Percentiles rank a stretch among this genome's conserved stretches.
phyloP scores from a whole-genome alignment of 2,797 vertebrate genomes.

The Spondyliosoma cantharus region DNA sequence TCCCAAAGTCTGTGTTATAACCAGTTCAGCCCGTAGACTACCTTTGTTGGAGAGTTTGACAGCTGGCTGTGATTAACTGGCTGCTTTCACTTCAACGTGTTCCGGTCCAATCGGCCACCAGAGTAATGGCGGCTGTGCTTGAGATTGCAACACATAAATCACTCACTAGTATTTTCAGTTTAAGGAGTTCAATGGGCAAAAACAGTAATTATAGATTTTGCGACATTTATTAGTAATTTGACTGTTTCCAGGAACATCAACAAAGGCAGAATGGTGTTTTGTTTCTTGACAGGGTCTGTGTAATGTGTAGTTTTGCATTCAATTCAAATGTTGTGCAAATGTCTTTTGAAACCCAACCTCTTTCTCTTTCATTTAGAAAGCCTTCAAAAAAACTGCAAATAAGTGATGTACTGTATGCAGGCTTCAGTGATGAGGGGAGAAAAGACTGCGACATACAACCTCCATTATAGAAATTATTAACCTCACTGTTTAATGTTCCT shows the following conservation, averaged over 20 bases:
- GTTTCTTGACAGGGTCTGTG: neutral
- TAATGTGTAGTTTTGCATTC: conserved; percentile 46
- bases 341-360: conserved; percentile 26
- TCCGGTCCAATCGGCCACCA: neutral
- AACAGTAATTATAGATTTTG: neutral
- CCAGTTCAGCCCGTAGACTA: neutral
- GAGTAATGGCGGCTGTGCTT: neutral
- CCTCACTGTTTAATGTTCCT: conserved; percentile 40
- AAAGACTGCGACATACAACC: neutral
- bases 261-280: neutral
- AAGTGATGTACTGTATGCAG: neutral
- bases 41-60: neutral
- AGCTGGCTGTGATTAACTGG: neutral
- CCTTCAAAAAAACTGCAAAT: neutral
- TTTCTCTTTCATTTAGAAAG: neutral
- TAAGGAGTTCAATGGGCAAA: neutral
- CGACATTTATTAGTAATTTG: neutral
- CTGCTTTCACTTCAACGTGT: neutral
- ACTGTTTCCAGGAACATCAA: neutral
- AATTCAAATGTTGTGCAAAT: conserved; percentile 24
- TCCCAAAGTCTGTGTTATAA: too few species aligned
- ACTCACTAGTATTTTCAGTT: neutral
- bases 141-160: neutral
- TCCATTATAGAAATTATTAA: neutral
- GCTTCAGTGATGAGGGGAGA: neutral